A percentile compares a stretch with the other conserved stretches of the same genome.
Conservation (phyloP, 2,888 invertebrate genomes). For the Scaeva pyrastri region DNA sequence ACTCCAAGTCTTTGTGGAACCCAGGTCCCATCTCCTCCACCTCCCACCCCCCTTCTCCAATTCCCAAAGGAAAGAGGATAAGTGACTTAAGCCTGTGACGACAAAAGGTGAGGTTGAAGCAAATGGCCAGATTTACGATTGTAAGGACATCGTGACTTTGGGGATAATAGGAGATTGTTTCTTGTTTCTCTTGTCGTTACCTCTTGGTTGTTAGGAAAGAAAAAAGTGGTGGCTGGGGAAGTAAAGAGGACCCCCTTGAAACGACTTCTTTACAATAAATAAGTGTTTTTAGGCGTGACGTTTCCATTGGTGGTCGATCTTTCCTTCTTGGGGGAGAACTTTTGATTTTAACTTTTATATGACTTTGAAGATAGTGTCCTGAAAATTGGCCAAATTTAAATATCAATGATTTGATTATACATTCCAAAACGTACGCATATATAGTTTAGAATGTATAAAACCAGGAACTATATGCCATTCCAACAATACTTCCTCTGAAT, state of each 20-base stretch:
- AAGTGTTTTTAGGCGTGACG: constrained; percentile 57
- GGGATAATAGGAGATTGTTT: constrained; percentile 70
- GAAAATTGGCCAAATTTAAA: constrained; percentile 67
- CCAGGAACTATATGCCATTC: constrained; percentile 14
- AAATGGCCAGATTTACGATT: constrained; percentile 63
- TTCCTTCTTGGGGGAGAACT: constrained; percentile 20
- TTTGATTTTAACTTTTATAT: constrained; percentile 48
- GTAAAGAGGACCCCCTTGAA: background rate
- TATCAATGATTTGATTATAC: constrained; percentile 51
- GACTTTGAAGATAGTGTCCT: background rate
- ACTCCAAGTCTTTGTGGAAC: constrained; percentile 23
- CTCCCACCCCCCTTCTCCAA: too few relatives aligned
- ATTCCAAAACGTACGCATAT: background rate
- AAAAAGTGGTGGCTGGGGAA: too few relatives aligned
- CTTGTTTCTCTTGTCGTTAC: constrained; percentile 65
- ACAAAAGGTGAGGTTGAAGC: constrained; percentile 59
- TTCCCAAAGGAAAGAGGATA: constrained; percentile 35
- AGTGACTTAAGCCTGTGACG: constrained; percentile 52
- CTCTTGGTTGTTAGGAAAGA: background rate
- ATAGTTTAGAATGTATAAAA: constrained; percentile 31
- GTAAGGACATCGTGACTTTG: constrained; percentile 63
- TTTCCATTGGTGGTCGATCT: constrained; percentile 48
- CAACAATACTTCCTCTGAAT: constrained; percentile 39
- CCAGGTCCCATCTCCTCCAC: too few relatives aligned
- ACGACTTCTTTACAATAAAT: constrained; percentile 51